phyloP scores from a whole-genome alignment of 2,797 vertebrate genomes.

The Lagorchestes hirsutus region DNA sequence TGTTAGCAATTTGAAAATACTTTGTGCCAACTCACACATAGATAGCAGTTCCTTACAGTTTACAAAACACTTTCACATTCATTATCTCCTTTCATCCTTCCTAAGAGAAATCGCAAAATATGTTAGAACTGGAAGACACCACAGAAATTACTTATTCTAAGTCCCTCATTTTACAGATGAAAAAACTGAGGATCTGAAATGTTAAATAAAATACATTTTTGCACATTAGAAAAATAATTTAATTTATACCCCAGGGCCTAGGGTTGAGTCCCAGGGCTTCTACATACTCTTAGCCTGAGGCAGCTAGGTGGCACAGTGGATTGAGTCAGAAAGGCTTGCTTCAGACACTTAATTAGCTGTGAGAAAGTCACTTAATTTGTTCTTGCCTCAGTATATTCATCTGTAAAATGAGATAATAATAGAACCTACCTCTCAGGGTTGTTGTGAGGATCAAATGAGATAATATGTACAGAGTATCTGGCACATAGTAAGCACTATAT shows the following conservation, averaged over 20 bases:
- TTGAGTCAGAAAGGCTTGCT: not conserved
- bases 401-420: not conserved
- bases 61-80: not conserved
- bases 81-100: not conserved
- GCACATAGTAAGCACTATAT: not conserved
- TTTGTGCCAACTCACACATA: not conserved
- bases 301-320: not conserved
- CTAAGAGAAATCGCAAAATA: not conserved
- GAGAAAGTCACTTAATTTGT: not conserved
- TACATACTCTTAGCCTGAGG: too few species aligned
- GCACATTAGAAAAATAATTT: not conserved
- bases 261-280: not conserved
- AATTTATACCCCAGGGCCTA: not conserved
- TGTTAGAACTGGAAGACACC: not conserved
- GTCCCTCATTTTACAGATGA: not conserved
- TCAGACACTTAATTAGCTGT: not conserved
- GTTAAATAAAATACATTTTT: not conserved
- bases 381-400: not conserved
- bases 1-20: not conserved
- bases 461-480: not conserved
- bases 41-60: not conserved
- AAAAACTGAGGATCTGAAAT: not conserved
- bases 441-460: not conserved
- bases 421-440: not conserved
- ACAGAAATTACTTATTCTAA: not conserved